These are phyloP conservation scores for Aphelocoma californica DNA, from an alignment of 2,797 vertebrate species.

Conservation along the genomic window DNA sequence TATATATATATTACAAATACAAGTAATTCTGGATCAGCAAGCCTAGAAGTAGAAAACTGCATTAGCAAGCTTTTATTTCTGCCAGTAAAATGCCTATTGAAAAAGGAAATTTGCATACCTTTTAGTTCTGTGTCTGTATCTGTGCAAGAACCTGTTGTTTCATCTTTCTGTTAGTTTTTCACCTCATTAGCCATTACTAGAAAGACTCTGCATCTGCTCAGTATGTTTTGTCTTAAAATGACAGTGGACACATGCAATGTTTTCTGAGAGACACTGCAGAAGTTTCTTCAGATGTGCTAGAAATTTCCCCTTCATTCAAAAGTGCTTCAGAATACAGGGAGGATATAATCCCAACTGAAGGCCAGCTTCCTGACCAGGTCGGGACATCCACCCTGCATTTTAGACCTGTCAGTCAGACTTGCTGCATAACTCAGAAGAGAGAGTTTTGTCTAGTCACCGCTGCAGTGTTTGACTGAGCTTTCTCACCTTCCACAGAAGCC, in stretches of 20 bases:
- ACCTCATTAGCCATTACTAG: not conserved
- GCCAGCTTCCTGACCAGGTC: not conserved
- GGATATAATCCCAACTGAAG: rapidly evolving
- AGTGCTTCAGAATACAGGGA: not conserved
- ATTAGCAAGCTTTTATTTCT: not conserved
- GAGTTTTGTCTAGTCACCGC: not conserved
- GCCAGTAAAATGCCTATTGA: not conserved
- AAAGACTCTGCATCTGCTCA: not conserved
- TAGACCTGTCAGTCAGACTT: rapidly evolving
- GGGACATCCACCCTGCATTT: not conserved
- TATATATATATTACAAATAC: not conserved
- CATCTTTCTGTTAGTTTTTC: not conserved
- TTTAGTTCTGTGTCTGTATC: not conserved
- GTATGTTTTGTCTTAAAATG: not conserved
- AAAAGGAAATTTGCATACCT: not conserved
- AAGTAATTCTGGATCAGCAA: not conserved
- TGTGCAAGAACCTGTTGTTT: not conserved
- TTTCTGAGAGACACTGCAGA: not conserved
- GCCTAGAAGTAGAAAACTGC: not conserved
- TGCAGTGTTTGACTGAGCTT: not conserved
- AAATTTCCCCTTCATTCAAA: not conserved
- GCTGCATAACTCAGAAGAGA: not conserved
- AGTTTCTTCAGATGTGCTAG: not conserved
- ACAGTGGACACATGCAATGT: rapidly evolving
- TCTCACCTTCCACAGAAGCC: not conserved